Evolutionary conservation across 2,113 vertebrate species (phyloP), one percentile per base, ranked within the genome.

Genomic region (Mesocricetus auratus): DNA sequence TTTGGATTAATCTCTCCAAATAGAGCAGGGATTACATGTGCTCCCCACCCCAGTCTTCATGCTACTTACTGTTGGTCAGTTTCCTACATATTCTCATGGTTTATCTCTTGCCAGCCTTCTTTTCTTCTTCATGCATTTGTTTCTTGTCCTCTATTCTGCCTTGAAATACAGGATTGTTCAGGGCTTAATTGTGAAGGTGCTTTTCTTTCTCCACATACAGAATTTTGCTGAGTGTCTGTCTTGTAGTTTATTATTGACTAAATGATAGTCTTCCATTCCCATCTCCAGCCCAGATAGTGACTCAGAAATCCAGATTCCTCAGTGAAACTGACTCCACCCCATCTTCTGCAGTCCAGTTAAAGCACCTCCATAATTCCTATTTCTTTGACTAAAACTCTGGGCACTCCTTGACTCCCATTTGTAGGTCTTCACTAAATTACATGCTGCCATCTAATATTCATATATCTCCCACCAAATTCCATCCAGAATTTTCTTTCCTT

Each of bases 271-370:
- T 73, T 91, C 19, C 19, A 36, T 19, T 58, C 50, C n/a, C 11
- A 29, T 16, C 39, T 96, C 36, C 26, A 90, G 45, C 8, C 22
- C 29, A 90, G 68, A 82, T 50, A 26, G 16, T 47, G 26, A 7
- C 53, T 69, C 73, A 74, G 47, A 62, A 50, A 12, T 66, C 16
- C 24, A 68, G 64, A 62, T 0, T 58, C 60, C 13, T 81, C 31
- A 45, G 7, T 36, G 13, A 31, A 66, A 75, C 13, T n/a, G 39
- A 2, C 33, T 39, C 5, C 53, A 12, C 1, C 21, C 42, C 36
- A 8, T 79, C 42, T 95, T 94, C 33, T 83, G 90, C n/a, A 77
- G 42, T 31, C 89, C 31, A 56, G 24, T 91, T 75, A n/a, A 56
- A 39, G 47, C 6, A 50, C n/a, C 5, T 86, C 45, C 19, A 50